Evolutionary conservation across 2,113 vertebrate genomes (phyloP), one percentile per base, ranked within the genome.

Genomic region (Pardalotus punctatus): DNA sequence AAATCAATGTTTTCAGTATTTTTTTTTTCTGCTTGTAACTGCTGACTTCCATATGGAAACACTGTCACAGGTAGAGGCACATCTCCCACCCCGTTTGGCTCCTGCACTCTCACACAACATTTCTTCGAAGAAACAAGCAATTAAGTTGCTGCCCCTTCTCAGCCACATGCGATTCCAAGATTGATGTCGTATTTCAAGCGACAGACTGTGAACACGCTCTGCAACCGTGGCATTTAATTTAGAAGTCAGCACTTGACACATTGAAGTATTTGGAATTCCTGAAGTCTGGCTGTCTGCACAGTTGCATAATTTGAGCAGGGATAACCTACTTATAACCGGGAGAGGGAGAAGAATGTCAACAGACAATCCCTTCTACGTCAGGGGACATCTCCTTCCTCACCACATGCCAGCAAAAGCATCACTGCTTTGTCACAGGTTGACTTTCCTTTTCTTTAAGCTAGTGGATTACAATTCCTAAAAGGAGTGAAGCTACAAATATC

Each of bases 221-320:
- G 81, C 91, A 76, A 85, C 70, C 47, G 1, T 10, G 64, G 84
- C 90, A 45, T 83, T 96, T 88, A 9, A 74, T 95, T 93, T 64
- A 36, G 80, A 58, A 97, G 85, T 47, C 85, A 43, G 90, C 82
- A 64, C 90, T 96, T 90, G 92, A 96, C 92, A 92, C 79, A 5
- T 73, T 73, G 79, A 93, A 96, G 90, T 54, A 93, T 90, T 95
- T 87, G 92, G 90, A 95, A 94, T 95, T 96, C 90, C 94, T 90
- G 58, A 95, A 96, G 94, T 86, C 92, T 95, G 90, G 92, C 94
- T 94, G 93, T 56, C 93, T 90, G 85, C 94, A 86, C 71, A 36
- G 88, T 93, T 96, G 94, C 94, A 95, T 95, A 93, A 95, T 92
- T 93, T 90, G 71, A 95, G 81, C 48, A 73, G 93, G 96, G 94